Percentiles rank a stretch among this genome's conserved stretches.
phyloP scores from a whole-genome alignment of 53 echinoderm and acorn worm species.

The Patiria pectinifera region DNA sequence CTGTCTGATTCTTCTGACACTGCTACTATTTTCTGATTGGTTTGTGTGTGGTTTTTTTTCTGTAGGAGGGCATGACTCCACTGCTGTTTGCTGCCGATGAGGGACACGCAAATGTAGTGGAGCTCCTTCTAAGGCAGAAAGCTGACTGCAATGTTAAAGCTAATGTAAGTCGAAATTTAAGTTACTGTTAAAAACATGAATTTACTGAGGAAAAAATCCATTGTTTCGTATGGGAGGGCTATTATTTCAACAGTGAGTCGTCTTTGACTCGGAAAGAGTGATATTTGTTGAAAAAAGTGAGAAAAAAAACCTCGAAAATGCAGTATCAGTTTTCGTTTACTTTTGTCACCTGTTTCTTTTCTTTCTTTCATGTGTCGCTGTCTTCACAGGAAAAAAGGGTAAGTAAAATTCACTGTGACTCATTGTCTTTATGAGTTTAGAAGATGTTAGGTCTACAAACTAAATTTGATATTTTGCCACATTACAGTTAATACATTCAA shows the following conservation, averaged over 20 bases:
- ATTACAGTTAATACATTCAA: too few relatives aligned
- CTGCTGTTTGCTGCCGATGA: conserved; percentile 85
- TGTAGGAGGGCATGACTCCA: conserved; percentile 87
- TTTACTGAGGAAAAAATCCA: too few relatives aligned
- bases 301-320: background rate
- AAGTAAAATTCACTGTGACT: background rate
- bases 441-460: background rate
- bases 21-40: background rate
- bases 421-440: background rate
- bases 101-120: conserved; percentile 77
- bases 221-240: too few relatives aligned
- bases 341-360: background rate
- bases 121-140: conserved; percentile 71
- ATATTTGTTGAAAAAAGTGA: too few relatives aligned
- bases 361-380: conserved; percentile 25
- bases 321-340: background rate
- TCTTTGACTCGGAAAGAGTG: too few relatives aligned
- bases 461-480: too few relatives aligned
- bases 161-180: conserved; percentile 62
- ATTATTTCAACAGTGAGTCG: too few relatives aligned
- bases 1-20: background rate
- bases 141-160: conserved; percentile 87
- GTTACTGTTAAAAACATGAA: too few relatives aligned
- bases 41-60: conserved; percentile 6
- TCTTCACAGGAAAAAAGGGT: conserved; percentile 50